Conservation (phyloP, 2,888 invertebrate genomes). For the Meandrusa payeni region DNA sequence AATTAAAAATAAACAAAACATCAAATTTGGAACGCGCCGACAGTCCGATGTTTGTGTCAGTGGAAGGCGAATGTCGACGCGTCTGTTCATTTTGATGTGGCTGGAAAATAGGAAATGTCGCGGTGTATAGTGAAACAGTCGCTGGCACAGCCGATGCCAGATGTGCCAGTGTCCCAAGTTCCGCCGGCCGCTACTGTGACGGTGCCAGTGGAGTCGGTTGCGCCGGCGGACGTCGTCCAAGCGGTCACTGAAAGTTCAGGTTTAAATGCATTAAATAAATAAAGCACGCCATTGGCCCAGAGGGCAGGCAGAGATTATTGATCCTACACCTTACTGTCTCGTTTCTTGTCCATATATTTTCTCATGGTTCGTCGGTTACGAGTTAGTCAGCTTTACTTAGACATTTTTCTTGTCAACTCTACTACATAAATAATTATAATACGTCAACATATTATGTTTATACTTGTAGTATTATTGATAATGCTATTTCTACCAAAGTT, state of each 20-base stretch:
- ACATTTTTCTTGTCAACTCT: too few species aligned
- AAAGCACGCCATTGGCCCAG: too few species aligned
- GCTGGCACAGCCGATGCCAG: conserved; percentile 40
- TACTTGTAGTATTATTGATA: too few species aligned
- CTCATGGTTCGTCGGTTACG: too few species aligned
- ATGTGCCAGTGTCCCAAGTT: conserved; percentile 31
- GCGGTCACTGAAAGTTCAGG: conserved; percentile 49
- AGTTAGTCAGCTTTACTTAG: too few species aligned
- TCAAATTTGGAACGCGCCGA: conserved; percentile 73
- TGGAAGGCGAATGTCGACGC: conserved; percentile 49
- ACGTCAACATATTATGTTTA: too few species aligned
- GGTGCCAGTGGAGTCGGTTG: conserved; percentile 14
- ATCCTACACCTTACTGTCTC: too few species aligned
- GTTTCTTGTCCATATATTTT: too few species aligned
- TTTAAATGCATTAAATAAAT: too few species aligned
- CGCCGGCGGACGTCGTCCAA: conserved; percentile 30
- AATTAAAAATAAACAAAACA: conserved; percentile 78
- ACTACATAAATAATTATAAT: too few species aligned
- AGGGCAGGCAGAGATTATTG: too few species aligned
- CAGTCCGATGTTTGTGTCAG: conserved; percentile 74
- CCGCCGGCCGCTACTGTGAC: conserved; percentile 26
- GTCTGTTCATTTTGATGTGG: conserved; percentile 41
- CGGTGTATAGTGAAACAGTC: conserved; percentile 75
- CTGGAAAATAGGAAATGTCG: conserved; percentile 54
- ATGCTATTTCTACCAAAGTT: too few species aligned